Percentiles rank a stretch among this genome's conserved stretches.
These are phyloP conservation scores for Drosophila neonasuta DNA, from an alignment of 2,888 invertebrate genomes.

Conservation along the genomic window DNA sequence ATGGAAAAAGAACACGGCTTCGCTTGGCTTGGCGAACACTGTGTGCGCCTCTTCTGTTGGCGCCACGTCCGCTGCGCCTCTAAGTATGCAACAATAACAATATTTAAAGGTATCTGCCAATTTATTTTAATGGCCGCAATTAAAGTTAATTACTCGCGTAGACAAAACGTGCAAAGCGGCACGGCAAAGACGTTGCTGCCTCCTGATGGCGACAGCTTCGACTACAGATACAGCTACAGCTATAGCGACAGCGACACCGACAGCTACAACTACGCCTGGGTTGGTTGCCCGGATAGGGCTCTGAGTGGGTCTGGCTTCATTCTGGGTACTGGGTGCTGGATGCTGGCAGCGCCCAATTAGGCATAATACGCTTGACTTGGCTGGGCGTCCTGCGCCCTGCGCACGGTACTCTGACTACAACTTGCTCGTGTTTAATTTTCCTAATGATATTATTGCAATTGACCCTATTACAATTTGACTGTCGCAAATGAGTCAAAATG, in stretches of 20 bases:
- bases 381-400: slow-evolving; percentile 53
- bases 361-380: slow-evolving; percentile 76
- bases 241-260: slow-evolving; percentile 20
- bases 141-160: slow-evolving; percentile 82
- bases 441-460: slow-evolving; percentile 79
- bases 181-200: slow-evolving; percentile 28
- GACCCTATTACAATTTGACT: slow-evolving; percentile 75
- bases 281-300: slow-evolving; percentile 18
- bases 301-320: slow-evolving; percentile 9
- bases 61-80: slow-evolving; percentile 48
- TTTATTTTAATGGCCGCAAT: slow-evolving; percentile 81
- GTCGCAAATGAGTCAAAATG: slow-evolving; percentile 75
- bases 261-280: slow-evolving; percentile 29
- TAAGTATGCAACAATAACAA: slow-evolving; percentile 78
- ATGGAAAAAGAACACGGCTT: slow-evolving; percentile 31
- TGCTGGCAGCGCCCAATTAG: slow-evolving; percentile 74
- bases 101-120: slow-evolving; percentile 81
- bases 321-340: slow-evolving; percentile 19
- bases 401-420: slow-evolving; percentile 15
- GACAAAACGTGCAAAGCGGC: slow-evolving; percentile 76
- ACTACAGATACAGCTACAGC: slow-evolving; percentile 38
- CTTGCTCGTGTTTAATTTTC: slow-evolving; percentile 73
- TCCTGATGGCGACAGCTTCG: slow-evolving; percentile 33
- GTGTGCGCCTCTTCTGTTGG: slow-evolving; percentile 23
- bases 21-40: not conserved